A percentile compares a stretch with the other conserved stretches of the same genome.
These are phyloP conservation scores for Cyphomyrus plagiostoma DNA, from an alignment of 2,113 vertebrate genomes.

Conservation along the genomic window DNA sequence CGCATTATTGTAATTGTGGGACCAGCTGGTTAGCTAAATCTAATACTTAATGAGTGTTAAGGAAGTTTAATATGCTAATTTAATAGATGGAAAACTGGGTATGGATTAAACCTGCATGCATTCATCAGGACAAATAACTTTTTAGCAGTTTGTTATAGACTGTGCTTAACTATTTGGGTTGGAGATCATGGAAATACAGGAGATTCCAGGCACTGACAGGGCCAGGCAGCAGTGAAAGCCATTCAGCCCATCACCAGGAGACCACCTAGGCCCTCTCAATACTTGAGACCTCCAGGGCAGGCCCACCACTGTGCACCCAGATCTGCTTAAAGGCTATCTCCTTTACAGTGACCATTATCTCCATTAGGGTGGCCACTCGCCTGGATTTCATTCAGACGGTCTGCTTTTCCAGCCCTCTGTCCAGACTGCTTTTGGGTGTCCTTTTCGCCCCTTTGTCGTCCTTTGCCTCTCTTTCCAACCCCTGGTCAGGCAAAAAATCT, in stretches of 20 bases:
- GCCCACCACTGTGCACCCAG: not conserved
- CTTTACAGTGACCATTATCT: not conserved
- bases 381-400: not conserved
- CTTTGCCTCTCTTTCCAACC: not conserved
- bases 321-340: no score
- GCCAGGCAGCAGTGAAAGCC: not conserved
- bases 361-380: not conserved
- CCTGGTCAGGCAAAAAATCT: no score
- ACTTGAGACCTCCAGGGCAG: not conserved
- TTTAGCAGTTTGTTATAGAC: not conserved
- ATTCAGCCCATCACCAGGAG: not conserved
- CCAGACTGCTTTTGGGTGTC: not conserved
- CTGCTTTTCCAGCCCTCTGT: not conserved
- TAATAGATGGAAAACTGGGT: not conserved
- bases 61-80: not conserved
- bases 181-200: not conserved
- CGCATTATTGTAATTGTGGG: not conserved
- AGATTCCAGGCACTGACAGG: not conserved
- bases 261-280: not conserved
- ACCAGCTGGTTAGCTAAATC: not conserved
- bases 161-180: not conserved
- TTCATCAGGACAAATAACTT: not conserved
- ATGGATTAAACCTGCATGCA: not conserved
- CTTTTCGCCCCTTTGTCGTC: not conserved
- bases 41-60: not conserved